Evolutionary conservation across 2,888 invertebrate genomes (phyloP).

Genomic region (Leucophenga montana): DNA sequence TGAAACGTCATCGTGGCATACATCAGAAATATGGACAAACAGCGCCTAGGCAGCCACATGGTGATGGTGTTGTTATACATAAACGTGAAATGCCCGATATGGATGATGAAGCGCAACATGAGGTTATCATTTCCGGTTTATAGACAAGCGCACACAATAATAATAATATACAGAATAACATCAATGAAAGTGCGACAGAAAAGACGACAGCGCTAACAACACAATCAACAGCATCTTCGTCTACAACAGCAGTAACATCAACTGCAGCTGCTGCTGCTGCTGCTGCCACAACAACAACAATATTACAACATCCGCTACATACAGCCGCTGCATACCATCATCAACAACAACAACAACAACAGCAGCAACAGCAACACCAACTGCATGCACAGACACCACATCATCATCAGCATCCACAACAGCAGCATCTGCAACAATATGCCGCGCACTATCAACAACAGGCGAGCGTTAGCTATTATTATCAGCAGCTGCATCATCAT

Average conservation of each 20-base stretch:
- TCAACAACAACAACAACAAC: conserved; percentile 32
- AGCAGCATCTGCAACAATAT: conserved; percentile 25
- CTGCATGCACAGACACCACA: conserved; percentile 39
- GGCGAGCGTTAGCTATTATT: conserved; percentile 40
- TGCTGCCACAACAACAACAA: conserved; percentile 21
- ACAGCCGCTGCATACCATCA: conserved; percentile 23
- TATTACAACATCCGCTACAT: neutral
- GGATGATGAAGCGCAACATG: conserved; percentile 72
- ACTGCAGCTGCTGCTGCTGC: conserved; percentile 43
- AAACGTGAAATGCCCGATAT: conserved; percentile 72
- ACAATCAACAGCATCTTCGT: conserved; percentile 34
- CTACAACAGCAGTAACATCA: conserved; percentile 38
- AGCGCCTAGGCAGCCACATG: conserved; percentile 74
- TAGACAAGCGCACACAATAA: conserved; percentile 66
- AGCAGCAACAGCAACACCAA: conserved; percentile 41
- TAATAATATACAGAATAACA: conserved; percentile 27
- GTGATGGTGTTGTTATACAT: conserved; percentile 66
- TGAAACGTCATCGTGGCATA: conserved; percentile 89
- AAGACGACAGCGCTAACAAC: conserved; percentile 33
- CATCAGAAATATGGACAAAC: conserved; percentile 86
- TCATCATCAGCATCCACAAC: conserved; percentile 5
- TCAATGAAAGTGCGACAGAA: conserved; percentile 36
- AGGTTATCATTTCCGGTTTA: conserved; percentile 71
- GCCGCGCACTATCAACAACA: conserved; percentile 5
- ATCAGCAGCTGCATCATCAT: conserved; percentile 37